Evolutionary conservation across 2,113 vertebrate genomes (phyloP), one percentile per base, ranked within the genome.

Genomic region (Gila orcuttii): DNA sequence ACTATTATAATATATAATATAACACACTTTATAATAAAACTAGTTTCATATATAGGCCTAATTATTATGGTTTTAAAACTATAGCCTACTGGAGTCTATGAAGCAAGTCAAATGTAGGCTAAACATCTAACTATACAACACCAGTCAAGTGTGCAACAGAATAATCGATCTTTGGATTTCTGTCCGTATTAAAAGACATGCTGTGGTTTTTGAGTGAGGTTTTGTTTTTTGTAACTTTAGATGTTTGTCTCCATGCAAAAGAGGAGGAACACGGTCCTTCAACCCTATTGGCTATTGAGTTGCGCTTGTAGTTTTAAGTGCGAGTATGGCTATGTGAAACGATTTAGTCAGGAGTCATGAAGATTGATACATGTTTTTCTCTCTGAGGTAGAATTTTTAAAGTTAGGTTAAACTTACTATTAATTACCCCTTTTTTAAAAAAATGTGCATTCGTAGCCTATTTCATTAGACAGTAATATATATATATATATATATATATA

Each of bases 261-360:
- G 81, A 83, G 81, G 81, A 71, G 81, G 81, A 33, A 73, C 68
- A 25, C 68, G 33, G 8, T 73, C 23, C 81, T 83, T 73, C 19
- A 59, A 73, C 23, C 28, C 68, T 23, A 83, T 83, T 83, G 81
- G 81, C 47, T 25, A 3, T 23, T 62, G 31, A 79, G 68, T 25
- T 36, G n/a, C 13, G 11, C 13, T 31, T 55, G 28, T 31, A 19
- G 21, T 59, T 73, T 73, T 42, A 42, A 21, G 25, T 21, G 59
- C 13, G 21, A 17, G 47, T 60, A 9, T 13, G 45, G 45, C 3
- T 47, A 19, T 59, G n/a, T 39, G 39, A 66, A 13, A 66, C 28
- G 28, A 23, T 55, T 74, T 10, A 64, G 7, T 17, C 36, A 21
- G 52, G 33, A 52, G 45, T 82, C 64, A 2, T 47, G 39, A 50